These are phyloP conservation scores for Zosterops pallidus DNA, from an alignment of 2,113 vertebrate genomes.

Conservation along the genomic window DNA sequence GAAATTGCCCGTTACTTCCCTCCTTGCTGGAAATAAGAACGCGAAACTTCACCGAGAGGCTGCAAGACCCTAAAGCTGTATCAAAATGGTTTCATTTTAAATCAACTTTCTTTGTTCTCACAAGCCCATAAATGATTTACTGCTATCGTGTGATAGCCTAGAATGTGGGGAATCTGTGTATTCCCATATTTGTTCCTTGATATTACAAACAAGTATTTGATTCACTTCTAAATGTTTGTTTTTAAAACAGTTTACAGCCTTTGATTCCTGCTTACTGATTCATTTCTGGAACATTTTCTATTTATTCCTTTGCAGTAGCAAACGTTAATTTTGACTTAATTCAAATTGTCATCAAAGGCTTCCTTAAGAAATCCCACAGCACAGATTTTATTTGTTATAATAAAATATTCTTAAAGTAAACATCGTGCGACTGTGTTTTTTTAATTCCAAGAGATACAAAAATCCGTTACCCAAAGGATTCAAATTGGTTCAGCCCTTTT, in stretches of 20 bases:
- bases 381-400: conserved; percentile 69
- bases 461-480: conserved; percentile 71
- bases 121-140: conserved; percentile 57
- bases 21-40: background rate
- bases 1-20: background rate
- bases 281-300: conserved; percentile 66
- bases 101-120: conserved; percentile 65
- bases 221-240: conserved; percentile 65
- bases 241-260: conserved; percentile 63
- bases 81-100: conserved; percentile 36
- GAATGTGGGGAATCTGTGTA: conserved; percentile 57
- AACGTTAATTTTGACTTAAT: conserved; percentile 72
- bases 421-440: conserved; percentile 30
- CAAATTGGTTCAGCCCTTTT: conserved; percentile 75
- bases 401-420: conserved; percentile 72
- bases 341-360: conserved; percentile 71
- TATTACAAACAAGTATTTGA: conserved; percentile 68
- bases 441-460: conserved; percentile 69
- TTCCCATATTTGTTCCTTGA: conserved; percentile 59
- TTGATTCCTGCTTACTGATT: conserved; percentile 70
- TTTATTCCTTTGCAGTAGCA: conserved; percentile 65
- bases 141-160: conserved; percentile 60
- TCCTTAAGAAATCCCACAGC: conserved; percentile 68
- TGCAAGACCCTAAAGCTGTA: background rate
- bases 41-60: background rate